Base-by-base conservation (phyloP, 2,888 invertebrate genomes). In the Nesidiocoris tenuis region DNA sequence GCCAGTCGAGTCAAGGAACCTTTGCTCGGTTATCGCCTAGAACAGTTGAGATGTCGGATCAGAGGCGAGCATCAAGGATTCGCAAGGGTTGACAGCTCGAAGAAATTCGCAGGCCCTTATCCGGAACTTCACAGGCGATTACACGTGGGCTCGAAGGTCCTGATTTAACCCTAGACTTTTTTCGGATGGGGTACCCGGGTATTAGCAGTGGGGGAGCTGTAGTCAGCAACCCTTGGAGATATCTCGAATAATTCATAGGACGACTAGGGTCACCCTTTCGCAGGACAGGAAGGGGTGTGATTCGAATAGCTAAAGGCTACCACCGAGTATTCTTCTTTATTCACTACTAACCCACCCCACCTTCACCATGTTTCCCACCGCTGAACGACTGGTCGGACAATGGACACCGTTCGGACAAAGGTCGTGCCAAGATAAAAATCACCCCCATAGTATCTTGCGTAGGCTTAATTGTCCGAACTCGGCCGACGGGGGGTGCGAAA, bases 51-150 rank as follows among this genome's bases (percentile, higher is more conserved):
- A 59, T 5, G 18, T 16, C n/a, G 18, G n/a, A 59, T 59, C n/a
- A 18, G 7, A 59, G 54, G 54, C 9, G 54, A 54, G n/a, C n/a
- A n/a, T n/a, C n/a, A n/a, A n/a, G n/a, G 39, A 39, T 39, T 39
- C 39, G 39, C 39, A 39, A 39, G 39, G 39, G 39, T 39, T 39
- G 39, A 39, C 39, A 39, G 12, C 39, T 39, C 5, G 5, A 39
- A 39, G 39, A 39, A 39, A 39, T 39, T 12, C 12, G 12, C 22
- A 24, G 24, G 18, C 23, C 25, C 75, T 75, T 75, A 75, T 75
- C 75, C 75, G 54, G 21, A 12, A 23, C 66, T 75, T 75, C 75
- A 75, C 75, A 57, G 39, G 57, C 75, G 75, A 75, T 75, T 75
- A 59, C 75, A 66, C 67, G 67, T 67, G 64, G 65, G 70, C 57